A percentile compares a stretch with the other conserved stretches of the same genome.
These are phyloP conservation scores for Mungos mungo DNA, from an alignment of 2,113 vertebrate genomes.

Conservation along the genomic window DNA sequence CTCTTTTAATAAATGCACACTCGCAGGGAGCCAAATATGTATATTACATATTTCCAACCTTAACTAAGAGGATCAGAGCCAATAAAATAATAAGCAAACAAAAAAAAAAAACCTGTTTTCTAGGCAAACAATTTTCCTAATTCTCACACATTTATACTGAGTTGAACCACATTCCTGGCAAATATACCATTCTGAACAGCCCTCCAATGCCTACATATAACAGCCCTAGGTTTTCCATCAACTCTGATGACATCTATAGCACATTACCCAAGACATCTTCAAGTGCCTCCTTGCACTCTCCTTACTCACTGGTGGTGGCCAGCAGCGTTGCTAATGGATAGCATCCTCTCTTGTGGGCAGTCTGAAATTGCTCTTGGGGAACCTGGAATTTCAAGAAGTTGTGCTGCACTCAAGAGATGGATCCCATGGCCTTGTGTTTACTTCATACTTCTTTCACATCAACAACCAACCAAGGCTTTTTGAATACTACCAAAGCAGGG, in stretches of 20 bases:
- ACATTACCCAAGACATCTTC: background rate
- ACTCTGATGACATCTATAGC: background rate
- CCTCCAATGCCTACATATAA: background rate
- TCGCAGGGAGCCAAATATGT: background rate
- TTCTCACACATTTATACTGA: background rate
- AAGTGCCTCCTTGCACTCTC: background rate
- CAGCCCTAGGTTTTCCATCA: background rate
- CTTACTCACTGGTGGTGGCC: rapidly evolving
- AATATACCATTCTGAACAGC: background rate
- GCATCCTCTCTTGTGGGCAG: background rate
- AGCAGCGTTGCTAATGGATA: background rate
- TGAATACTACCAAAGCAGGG: background rate
- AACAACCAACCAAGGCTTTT: background rate
- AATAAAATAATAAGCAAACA: background rate
- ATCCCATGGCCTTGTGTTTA: background rate
- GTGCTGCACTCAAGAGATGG: background rate
- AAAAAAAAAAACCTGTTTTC: background rate
- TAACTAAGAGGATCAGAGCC: background rate
- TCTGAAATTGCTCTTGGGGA: background rate
- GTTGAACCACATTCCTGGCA: background rate
- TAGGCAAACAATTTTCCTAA: background rate
- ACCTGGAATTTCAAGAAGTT: background rate
- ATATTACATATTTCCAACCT: background rate
- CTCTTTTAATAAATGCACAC: background rate
- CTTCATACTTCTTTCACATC: background rate